Evolutionary conservation across 2,888 invertebrate species (phyloP).

Genomic region (Drosophila paramelanica): DNA sequence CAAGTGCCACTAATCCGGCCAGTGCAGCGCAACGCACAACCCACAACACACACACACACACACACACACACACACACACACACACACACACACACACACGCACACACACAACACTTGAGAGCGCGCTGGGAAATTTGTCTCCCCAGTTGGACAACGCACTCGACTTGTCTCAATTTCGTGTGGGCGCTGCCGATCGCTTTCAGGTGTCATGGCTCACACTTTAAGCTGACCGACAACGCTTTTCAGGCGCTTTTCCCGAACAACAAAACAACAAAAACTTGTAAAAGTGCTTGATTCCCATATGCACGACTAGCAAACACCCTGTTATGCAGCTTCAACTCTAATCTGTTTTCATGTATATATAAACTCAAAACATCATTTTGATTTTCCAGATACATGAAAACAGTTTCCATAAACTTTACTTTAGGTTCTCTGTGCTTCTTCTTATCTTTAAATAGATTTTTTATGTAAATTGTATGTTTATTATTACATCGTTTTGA

Average conservation of each 20-base stretch:
- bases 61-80: slow-evolving; percentile 38
- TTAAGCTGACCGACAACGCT: slow-evolving; percentile 39
- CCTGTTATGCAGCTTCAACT: background rate
- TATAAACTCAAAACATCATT: too few species aligned
- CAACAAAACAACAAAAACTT: background rate
- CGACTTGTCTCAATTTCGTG: slow-evolving; percentile 67
- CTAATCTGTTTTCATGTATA: too few species aligned
- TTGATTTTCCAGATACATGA: too few species aligned
- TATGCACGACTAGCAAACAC: background rate
- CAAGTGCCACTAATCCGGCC: slow-evolving; percentile 73
- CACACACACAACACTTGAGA: slow-evolving; percentile 46
- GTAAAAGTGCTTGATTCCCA: too few species aligned
- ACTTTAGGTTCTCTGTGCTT: too few species aligned
- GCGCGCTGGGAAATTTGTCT: slow-evolving; percentile 47
- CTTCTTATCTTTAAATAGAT: too few species aligned
- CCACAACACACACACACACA: slow-evolving; percentile 26
- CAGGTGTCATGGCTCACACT: slow-evolving; percentile 66
- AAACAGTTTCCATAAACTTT: too few species aligned
- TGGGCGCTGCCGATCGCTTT: slow-evolving; percentile 70
- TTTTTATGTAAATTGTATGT: too few species aligned
- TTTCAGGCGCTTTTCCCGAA: slow-evolving; percentile 21
- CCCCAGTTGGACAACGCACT: background rate
- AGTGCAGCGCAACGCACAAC: slow-evolving; percentile 62
- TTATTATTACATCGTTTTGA: too few species aligned
- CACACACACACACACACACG: slow-evolving; percentile 42